Percentiles rank a stretch among this genome's conserved stretches.
Evolutionary conservation across 2,113 vertebrate genomes (phyloP).

Genomic region (Neogobius melanostomus): DNA sequence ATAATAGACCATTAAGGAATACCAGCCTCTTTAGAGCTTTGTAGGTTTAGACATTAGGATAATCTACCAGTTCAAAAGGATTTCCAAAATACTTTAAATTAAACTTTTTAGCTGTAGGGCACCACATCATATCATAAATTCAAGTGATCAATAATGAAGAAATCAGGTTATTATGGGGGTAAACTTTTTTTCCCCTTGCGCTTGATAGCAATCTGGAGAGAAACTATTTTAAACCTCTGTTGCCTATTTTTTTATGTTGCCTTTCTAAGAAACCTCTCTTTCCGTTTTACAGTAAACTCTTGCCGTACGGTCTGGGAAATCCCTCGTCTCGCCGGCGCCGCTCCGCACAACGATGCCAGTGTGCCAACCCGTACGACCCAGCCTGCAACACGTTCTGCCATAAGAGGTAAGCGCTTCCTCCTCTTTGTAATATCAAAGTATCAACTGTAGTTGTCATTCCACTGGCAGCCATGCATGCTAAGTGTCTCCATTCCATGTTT

Average conservation of each 20-base stretch:
- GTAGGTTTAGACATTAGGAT: too few relatives aligned
- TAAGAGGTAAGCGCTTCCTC: conserved; percentile 52
- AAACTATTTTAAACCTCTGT: background rate
- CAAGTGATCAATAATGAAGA: too few relatives aligned
- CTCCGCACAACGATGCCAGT: conserved; percentile 81
- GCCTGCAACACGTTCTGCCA: conserved; percentile 85
- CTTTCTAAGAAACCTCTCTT: conserved; percentile 5
- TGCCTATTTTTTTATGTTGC: background rate
- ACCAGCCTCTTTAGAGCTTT: too few relatives aligned
- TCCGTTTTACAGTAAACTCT: conserved; percentile 78
- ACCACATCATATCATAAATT: too few relatives aligned
- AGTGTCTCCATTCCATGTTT: conserved; percentile 10
- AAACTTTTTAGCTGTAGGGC: too few relatives aligned
- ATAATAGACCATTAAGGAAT: too few relatives aligned
- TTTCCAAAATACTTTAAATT: too few relatives aligned
- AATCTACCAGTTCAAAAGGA: too few relatives aligned
- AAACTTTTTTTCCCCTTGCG: background rate
- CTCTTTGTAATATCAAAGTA: conserved; percentile 25
- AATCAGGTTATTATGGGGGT: too few relatives aligned
- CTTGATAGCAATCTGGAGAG: background rate
- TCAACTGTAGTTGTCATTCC: conserved; percentile 21
- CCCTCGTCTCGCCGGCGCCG: conserved; percentile 80
- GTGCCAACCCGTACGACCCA: conserved; percentile 70
- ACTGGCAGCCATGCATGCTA: conserved; percentile 21
- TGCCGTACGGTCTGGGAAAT: conserved; percentile 89